Base-by-base conservation (phyloP, 2,113 vertebrate species). In the Cynocephalus volans region DNA sequence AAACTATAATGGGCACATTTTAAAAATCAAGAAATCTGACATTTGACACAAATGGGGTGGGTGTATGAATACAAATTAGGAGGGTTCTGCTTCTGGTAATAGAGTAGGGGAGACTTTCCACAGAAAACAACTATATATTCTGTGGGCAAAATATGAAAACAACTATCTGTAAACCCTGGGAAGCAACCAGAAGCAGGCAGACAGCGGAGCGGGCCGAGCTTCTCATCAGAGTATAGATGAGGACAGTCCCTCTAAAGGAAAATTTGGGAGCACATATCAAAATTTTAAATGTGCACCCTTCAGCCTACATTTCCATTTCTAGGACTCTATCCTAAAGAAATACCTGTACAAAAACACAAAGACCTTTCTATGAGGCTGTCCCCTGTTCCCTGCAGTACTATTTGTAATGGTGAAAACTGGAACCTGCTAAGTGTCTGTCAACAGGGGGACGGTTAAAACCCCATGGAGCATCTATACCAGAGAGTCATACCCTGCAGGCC, bases 21-120 rank as follows among this genome's bases (percentile, higher is more conserved):
- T 92, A 23, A 60, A 96, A 94, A 96, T 92, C 98, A 98, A 98
- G 95, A 98, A 98, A 98, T 4, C 93, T 85, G 60, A 77, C 0
- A 0, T 98, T 98, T 97, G 97, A 50, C 75, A 92, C 6, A 28
- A 45, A 24, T 2, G 31, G 41, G 0, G 2, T 17, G 41, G n/a
- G 0, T 2, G 9, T 0, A 33, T 2, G 31, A 41, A 33, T 11
- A 31, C 5, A 9, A 14, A 52, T 0, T 1, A 8, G 69, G 5
- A 48, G 33, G 33, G 15, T 5, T 28, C 83, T 52, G 19, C 26
- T 67, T 24, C 33, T 24, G 54, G 83, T 18, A 12, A 50, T 0
- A 10, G 41, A 52, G 67, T 0, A 28, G 24, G 41, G 50, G 17
- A 45, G 62, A 54, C 24, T 9, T 48, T 21, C 8, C n/a, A 24